A percentile compares a stretch with the other conserved stretches of the same genome.
These are phyloP conservation scores for Orchestia grillus DNA, from an alignment of 1,140 invertebrate genomes.

Conservation along the genomic window DNA sequence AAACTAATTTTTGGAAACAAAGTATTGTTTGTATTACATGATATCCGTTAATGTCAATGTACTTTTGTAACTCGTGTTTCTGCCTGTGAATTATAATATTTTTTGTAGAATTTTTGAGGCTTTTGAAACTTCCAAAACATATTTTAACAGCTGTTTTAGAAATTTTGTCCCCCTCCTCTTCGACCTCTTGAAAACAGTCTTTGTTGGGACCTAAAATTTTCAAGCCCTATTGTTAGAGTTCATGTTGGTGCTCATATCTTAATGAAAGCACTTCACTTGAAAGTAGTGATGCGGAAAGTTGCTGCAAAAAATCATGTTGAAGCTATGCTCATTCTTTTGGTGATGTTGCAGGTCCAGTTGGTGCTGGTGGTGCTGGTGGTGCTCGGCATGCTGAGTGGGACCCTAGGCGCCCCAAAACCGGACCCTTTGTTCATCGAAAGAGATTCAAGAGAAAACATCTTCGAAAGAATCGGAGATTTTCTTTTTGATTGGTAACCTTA, in stretches of 20 bases:
- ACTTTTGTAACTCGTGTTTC: too few species aligned
- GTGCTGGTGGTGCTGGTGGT: background rate
- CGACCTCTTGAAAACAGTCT: too few species aligned
- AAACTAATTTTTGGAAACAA: too few species aligned
- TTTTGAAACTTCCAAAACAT: background rate
- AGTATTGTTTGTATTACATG: too few species aligned
- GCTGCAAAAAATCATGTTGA: background rate
- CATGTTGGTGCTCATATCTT: background rate
- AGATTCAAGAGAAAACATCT: background rate
- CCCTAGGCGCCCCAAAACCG: background rate
- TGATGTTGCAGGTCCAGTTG: background rate
- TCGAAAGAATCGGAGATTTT: slow-evolving; percentile 23
- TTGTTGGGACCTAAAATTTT: too few species aligned
- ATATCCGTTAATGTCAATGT: too few species aligned
- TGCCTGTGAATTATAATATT: too few species aligned
- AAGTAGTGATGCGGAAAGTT: background rate
- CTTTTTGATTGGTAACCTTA: background rate
- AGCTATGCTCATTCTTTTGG: background rate
- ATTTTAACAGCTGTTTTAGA: background rate
- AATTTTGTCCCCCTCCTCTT: background rate
- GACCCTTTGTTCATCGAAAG: background rate
- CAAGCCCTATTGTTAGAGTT: background rate
- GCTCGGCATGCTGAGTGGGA: background rate
- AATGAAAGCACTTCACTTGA: background rate
- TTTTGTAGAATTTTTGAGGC: too few species aligned